Evolutionary conservation across 2,113 vertebrate genomes (phyloP), one percentile per base, ranked within the genome.

Genomic region (Syrrhaptes paradoxus): DNA sequence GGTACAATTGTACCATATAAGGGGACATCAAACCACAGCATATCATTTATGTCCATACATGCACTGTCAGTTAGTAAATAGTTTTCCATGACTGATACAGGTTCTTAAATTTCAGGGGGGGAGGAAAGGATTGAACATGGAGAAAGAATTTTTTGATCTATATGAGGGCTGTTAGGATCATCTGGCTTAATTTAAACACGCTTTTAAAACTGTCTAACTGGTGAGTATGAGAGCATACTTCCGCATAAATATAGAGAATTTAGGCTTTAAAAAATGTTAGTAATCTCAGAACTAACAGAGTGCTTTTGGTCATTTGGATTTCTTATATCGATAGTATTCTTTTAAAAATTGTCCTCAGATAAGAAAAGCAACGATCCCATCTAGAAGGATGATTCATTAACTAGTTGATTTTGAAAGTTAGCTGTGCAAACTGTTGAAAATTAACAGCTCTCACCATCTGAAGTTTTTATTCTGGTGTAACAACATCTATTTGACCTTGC

Each of bases 351-450:
- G 32, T 48, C 20, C 41, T 87, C 45, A 28, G 62, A 20, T 7
- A 70, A 71, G 67, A 85, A 85, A 70, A 66, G 55, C 71, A 85
- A 15, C 24, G 66, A 6, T 73, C 29, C 55, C 17, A 20, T 79
- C 20, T 22, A 15, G 38, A 34, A 61, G 25, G 70, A 92, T 85
- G 81, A 85, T 67, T 96, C 74, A 95, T 93, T 91, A 94, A 89
- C 89, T 58, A 70, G 74, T 73, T 82, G 74, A 45, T 94, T 89
- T 95, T 92, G 87, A 81, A 95, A 89, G 65, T 74, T 41, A 54
- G 45, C 65, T 52, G 17, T 81, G 68, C 38, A 72, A 67, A 85
- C 77, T 87, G 74, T 95, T 95, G 94, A 95, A 95, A 91, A 95
- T 94, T 94, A 94, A 94, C 81, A 94, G 11, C 78, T 82, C 25